Percentiles rank a stretch among this genome's conserved stretches.
Conservation (phyloP, 2,113 vertebrate genomes). For the Myotis yumanensis region DNA sequence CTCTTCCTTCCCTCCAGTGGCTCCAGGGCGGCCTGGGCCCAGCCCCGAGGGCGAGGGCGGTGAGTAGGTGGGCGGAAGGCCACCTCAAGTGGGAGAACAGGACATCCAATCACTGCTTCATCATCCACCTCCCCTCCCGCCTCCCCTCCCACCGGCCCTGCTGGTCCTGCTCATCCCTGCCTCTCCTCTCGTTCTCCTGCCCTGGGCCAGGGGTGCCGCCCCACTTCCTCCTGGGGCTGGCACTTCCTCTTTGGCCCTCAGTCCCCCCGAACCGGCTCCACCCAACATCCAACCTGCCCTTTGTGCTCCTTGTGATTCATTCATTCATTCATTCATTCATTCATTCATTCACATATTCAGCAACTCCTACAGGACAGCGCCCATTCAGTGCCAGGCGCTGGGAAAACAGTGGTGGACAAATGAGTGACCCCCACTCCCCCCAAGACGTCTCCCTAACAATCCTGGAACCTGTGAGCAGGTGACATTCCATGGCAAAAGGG, state of each 20-base stretch:
- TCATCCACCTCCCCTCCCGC: neutral
- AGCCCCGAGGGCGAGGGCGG: neutral
- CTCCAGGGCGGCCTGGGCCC: constrained; percentile 22
- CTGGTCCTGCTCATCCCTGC: neutral
- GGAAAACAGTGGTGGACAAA: rapidly evolving
- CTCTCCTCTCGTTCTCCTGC: neutral
- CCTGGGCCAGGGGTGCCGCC: neutral
- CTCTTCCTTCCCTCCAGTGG: neutral
- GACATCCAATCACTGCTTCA: neutral
- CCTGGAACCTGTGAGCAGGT: neutral
- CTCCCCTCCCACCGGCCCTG: neutral
- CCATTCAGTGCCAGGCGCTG: neutral
- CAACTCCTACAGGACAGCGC: neutral
- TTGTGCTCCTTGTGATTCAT: neutral
- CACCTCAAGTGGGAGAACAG: neutral
- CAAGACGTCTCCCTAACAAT: neutral
- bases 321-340: neutral
- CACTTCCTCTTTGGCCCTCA: constrained; percentile 31
- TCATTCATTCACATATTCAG: neutral
- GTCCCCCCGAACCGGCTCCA: constrained; percentile 30
- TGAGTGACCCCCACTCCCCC: neutral
- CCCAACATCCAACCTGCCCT: neutral
- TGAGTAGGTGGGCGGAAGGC: constrained; percentile 39
- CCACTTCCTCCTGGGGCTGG: neutral
- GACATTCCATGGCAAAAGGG: neutral